These are phyloP conservation scores for Rhizoglyphus robini DNA, from an alignment of 1,140 invertebrate genomes.

Conservation along the genomic window DNA sequence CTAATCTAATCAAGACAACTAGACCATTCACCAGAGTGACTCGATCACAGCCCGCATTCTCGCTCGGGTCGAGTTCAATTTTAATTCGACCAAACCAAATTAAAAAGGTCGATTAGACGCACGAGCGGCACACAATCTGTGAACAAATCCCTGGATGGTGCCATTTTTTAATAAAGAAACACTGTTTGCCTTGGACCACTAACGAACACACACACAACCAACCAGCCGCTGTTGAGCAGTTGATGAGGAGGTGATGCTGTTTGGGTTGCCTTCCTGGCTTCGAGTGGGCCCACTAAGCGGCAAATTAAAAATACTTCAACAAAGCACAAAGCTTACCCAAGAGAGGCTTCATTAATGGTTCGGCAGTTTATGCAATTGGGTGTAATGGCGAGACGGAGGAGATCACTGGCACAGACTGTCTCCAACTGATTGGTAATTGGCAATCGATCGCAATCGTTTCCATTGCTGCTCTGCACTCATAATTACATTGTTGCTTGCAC, in stretches of 20 bases:
- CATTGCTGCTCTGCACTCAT: background rate
- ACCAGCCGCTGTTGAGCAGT: background rate
- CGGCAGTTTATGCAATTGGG: too few relatives aligned
- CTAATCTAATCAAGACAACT: constrained; percentile 5
- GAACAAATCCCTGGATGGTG: background rate
- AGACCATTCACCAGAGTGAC: background rate
- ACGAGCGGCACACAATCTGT: background rate
- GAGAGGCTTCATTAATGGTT: background rate
- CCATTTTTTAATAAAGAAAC: background rate
- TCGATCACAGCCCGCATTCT: background rate
- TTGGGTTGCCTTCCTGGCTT: too few relatives aligned
- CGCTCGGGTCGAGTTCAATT: background rate
- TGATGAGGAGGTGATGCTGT: too few relatives aligned
- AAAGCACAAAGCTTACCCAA: background rate
- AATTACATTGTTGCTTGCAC: background rate
- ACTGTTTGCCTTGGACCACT: background rate
- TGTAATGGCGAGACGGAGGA: too few relatives aligned
- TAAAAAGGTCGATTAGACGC: background rate
- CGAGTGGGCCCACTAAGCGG: too few relatives aligned
- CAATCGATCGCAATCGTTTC: background rate
- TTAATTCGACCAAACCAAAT: background rate
- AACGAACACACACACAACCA: background rate
- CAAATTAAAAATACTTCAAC: constrained; percentile 6
- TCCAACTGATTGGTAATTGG: background rate
- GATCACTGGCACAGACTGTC: background rate